phyloP scores from a whole-genome alignment of 2,113 vertebrate species.

The Perca flavescens region DNA sequence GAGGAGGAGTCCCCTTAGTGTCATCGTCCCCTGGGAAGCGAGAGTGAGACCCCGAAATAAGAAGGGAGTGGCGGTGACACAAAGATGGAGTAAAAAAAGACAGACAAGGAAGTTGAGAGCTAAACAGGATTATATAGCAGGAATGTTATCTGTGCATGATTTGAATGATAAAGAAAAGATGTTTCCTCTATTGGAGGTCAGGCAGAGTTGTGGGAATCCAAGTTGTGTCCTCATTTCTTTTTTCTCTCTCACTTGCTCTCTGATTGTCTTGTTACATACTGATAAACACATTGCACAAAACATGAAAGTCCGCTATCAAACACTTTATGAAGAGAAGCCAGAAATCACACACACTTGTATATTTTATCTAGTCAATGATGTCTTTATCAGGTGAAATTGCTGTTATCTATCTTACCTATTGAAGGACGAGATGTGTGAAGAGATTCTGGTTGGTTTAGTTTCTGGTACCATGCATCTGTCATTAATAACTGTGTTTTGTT shows the following conservation, averaged over 20 bases:
- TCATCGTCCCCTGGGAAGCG: constrained; percentile 48
- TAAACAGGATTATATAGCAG: constrained; percentile 40
- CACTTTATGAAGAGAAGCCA: background rate
- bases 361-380: background rate
- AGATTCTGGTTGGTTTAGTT: background rate
- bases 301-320: background rate
- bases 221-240: constrained; percentile 26
- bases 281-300: constrained; percentile 29
- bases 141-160: constrained; percentile 3
- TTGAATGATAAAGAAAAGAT: constrained; percentile 25
- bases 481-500: background rate
- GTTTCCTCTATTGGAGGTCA: constrained; percentile 18
- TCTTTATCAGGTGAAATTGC: background rate
- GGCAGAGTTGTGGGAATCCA: constrained; percentile 40
- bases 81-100: constrained; percentile 31
- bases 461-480: background rate
- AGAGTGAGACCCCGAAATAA: constrained; percentile 49
- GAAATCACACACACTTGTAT: background rate
- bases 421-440: background rate
- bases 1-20: constrained; percentile 37
- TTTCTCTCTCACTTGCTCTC: constrained; percentile 7
- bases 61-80: constrained; percentile 65
- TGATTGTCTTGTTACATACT: constrained; percentile 20
- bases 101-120: constrained; percentile 44
- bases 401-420: background rate